A percentile compares a stretch with the other conserved stretches of the same genome.
These are phyloP conservation scores for Phalloptychus januarius DNA, from an alignment of 2,797 vertebrate species.

Conservation along the genomic window DNA sequence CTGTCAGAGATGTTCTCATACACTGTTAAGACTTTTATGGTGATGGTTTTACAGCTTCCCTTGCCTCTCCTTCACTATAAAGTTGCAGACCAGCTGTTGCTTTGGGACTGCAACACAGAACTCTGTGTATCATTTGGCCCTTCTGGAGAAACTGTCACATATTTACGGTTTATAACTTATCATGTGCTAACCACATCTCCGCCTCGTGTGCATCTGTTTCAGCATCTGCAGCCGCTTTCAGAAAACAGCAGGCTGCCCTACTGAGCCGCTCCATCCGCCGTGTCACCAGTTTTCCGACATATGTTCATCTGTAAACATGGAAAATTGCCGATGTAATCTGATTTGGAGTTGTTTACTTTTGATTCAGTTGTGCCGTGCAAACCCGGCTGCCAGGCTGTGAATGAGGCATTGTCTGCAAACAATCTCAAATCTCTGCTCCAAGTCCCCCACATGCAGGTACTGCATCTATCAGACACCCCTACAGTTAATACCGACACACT, in stretches of 20 bases:
- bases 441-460: constrained; percentile 67
- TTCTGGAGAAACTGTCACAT: constrained; percentile 37
- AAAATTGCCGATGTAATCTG: constrained; percentile 74
- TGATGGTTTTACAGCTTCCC: constrained; percentile 55
- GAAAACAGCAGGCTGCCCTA: constrained; percentile 38
- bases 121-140: constrained; percentile 46
- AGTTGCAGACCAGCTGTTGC: constrained; percentile 58
- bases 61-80: constrained; percentile 41
- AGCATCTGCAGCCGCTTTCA: constrained; percentile 56
- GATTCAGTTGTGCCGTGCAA: constrained; percentile 56
- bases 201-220: constrained; percentile 34
- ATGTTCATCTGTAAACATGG: constrained; percentile 71
- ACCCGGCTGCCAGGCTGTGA: constrained; percentile 64
- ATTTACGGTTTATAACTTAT: constrained; percentile 50
- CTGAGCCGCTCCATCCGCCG: constrained; percentile 28
- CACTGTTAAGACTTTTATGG: constrained; percentile 58
- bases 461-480: constrained; percentile 22
- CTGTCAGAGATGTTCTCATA: constrained; percentile 67
- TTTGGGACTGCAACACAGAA: constrained; percentile 53
- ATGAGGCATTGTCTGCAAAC: constrained; percentile 74
- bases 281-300: constrained; percentile 42
- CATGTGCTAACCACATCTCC: constrained; percentile 42
- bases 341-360: constrained; percentile 78
- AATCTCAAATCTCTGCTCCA: constrained; percentile 66
- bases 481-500: constrained; percentile 10